Evolutionary conservation across 37 sponge, comb jelly and placozoan species (phyloP), one percentile per base, ranked within the genome.

Genomic region (Chondrosia reniformis): DNA sequence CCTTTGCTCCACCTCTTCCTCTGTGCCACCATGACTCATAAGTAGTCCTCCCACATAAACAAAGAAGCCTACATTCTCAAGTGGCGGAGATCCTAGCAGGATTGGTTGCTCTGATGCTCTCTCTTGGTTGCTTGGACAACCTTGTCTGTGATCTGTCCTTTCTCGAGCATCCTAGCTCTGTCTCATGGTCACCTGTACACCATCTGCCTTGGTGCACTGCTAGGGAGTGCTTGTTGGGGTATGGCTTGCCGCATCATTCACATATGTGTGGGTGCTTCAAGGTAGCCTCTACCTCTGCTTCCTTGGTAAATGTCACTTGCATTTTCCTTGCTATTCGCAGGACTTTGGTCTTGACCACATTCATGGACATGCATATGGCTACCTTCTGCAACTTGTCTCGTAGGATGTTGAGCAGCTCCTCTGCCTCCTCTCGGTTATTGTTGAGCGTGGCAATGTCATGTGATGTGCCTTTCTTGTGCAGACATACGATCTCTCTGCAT

Each of bases 181-280:
- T 49, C 54, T 49, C 54, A 49, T 17, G 54, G 54, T 49, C 54
- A 49, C 54, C 54, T 49, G 54, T 19, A 49, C 54, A 49, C 54
- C 54, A 49, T 17, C 54, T 49, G 54, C 54, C 54, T 49, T 49
- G 54, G 17, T 49, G 54, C 54, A 49, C 54, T 49, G 54, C 54
- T 49, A 49, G 17, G 54, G 54, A 49, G 54, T 49, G 54, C 54
- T 49, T 49, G 54, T 49, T 49, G 54, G 54, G 54, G 54, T 49
- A 49, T 49, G 54, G 54, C 54, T 49, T 49, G 12, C 54, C 54
- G 17, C 54, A 49, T 49, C 54, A 17, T 12, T 49, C 54, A 49
- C 54, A 49, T 19, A 49, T 17, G 12, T 49, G 54, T 49, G 54
- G 54, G 54, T 49, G 54, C 54, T 49, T 49, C 54, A 49, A 17